Conservation (phyloP, 2,888 invertebrate species). For the Macrosiphum euphorbiae region DNA sequence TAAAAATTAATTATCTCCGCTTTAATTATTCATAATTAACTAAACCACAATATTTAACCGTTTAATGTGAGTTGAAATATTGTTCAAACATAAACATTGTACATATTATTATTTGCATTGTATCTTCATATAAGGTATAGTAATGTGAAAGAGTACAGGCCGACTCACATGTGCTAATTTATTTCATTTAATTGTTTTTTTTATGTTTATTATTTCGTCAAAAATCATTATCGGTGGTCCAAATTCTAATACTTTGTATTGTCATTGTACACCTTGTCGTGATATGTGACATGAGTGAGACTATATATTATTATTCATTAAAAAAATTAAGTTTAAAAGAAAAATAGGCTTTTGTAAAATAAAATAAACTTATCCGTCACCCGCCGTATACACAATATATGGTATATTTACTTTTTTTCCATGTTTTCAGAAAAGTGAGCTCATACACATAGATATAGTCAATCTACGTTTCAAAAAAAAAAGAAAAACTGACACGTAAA, state of each 20-base stretch:
- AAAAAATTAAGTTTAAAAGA: neutral
- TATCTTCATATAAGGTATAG: neutral
- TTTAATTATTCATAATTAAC: neutral
- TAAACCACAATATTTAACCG: neutral
- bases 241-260: neutral
- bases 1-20: neutral
- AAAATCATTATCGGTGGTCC: neutral
- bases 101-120: neutral
- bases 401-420: neutral
- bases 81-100: neutral
- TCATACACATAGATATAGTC: neutral
- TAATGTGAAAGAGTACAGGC: too few relatives aligned
- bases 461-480: neutral
- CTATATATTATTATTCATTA: neutral
- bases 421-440: neutral
- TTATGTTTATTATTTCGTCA: neutral
- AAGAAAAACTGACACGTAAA: conserved; percentile 5
- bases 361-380: conserved; percentile 31
- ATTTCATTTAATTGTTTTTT: neutral
- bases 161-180: too few relatives aligned
- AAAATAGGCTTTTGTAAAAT: neutral
- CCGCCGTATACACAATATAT: neutral
- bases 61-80: neutral
- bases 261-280: neutral
- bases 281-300: neutral